Base-by-base conservation (phyloP, 2,888 invertebrate species). In the Spatulosminthurus flaviceps region DNA sequence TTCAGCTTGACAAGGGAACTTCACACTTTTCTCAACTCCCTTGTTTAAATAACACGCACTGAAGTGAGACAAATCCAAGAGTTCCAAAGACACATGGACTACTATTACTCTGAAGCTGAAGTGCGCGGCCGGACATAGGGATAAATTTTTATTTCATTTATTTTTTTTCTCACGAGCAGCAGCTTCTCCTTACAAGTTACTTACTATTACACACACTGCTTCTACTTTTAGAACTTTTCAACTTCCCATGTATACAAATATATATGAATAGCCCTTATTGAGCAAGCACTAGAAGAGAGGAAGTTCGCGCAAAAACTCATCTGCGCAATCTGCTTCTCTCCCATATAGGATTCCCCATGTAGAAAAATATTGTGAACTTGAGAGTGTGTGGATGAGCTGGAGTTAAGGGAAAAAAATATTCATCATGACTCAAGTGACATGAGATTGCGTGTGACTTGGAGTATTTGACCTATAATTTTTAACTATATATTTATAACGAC, bases 201-300 rank as follows among this genome's bases (percentile, higher is more conserved):
- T n/a, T n/a, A n/a, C n/a, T n/a, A n/a, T n/a, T n/a, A n/a, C n/a
- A n/a, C n/a, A 51, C 1, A 19, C 16, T 51, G 7, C 51, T 51
- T 51, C 51, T 51, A 51, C 51, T 51, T 51, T 51, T 51, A 51
- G 51, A 51, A 51, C 51, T 51, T 51, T 51, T 51, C 16, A 51
- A 51, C 51, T 51, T 13, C n/a, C 16, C 51, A 51, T n/a, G n/a
- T n/a, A n/a, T n/a, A n/a, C n/a, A n/a, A n/a, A n/a, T n/a, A n/a
- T n/a, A n/a, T n/a, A n/a, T n/a, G n/a, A n/a, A n/a, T n/a, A n/a
- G 16, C 51, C 51, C n/a, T 19, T 51, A 19, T 7, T 41, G 41
- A n/a, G n/a, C 34, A 34, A 34, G 34, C 34, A 34, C 34, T n/a
- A n/a, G n/a, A n/a, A 19, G 51, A 51, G 51, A 51, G 51, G 51